phyloP scores from a whole-genome alignment of 2,113 vertebrate genomes.

The Sinocyclocheilus maitianheensis region DNA sequence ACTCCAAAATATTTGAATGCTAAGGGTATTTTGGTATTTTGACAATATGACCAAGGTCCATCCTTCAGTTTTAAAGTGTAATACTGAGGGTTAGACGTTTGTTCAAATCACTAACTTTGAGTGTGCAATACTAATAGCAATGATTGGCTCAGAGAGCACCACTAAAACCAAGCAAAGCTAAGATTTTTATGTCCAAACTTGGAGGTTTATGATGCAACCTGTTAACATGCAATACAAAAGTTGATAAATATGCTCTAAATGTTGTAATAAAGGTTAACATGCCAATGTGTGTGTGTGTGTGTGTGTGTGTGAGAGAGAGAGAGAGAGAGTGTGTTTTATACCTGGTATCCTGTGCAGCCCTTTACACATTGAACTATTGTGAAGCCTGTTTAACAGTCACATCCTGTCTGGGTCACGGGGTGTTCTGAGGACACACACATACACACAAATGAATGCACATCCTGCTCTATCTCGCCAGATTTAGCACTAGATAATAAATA shows the following conservation, averaged over 20 bases:
- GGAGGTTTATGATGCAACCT: too few relatives aligned
- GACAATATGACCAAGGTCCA: too few relatives aligned
- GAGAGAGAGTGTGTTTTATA: neutral
- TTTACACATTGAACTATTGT: constrained; percentile 55
- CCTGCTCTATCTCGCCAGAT: constrained; percentile 14
- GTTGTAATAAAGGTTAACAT: neutral
- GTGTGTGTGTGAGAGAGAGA: too few relatives aligned
- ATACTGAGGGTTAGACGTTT: neutral
- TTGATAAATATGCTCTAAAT: neutral
- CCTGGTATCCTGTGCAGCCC: constrained; percentile 36
- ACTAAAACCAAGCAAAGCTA: too few relatives aligned
- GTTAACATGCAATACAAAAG: neutral
- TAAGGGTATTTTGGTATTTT: too few relatives aligned
- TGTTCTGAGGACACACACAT: constrained; percentile 35
- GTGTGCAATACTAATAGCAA: too few relatives aligned
- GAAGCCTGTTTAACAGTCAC: neutral
- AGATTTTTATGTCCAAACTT: neutral
- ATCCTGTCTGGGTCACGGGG: constrained; percentile 38
- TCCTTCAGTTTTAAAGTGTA: neutral
- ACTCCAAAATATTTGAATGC: too few relatives aligned
- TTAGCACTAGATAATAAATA: neutral
- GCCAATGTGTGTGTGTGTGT: too few relatives aligned
- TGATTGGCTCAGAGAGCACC: too few relatives aligned
- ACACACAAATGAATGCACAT: constrained; percentile 30
- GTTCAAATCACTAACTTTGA: neutral